These are phyloP conservation scores for Leucophenga montana DNA, from an alignment of 2,888 invertebrate genomes.

Conservation along the genomic window DNA sequence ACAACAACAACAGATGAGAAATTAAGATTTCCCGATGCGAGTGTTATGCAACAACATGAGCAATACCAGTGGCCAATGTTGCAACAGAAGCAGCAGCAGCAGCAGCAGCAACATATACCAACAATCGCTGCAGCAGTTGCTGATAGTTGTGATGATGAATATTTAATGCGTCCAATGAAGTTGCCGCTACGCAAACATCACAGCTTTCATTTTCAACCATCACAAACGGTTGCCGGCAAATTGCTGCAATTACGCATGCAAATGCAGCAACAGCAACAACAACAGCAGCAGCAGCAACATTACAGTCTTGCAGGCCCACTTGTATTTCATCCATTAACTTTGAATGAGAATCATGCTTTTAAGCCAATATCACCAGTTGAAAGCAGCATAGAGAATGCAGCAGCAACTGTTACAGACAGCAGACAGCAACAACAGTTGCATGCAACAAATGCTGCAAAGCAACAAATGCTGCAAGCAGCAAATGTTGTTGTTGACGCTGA, in stretches of 20 bases:
- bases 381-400: conserved; percentile 32
- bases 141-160: conserved; percentile 49
- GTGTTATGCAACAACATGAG: conserved; percentile 1
- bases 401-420: conserved; percentile 31
- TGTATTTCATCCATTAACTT: conserved; percentile 63
- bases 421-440: too few species aligned
- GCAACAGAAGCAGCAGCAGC: too few species aligned
- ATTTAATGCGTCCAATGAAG: conserved; percentile 64
- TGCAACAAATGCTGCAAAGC: neutral
- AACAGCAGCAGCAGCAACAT: conserved; percentile 36
- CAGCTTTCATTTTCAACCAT: conserved; percentile 72
- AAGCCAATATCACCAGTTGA: conserved; percentile 71
- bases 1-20: conserved; percentile 42
- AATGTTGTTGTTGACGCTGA: too few species aligned
- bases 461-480: too few species aligned
- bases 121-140: conserved; percentile 20
- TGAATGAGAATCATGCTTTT: conserved; percentile 70
- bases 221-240: conserved; percentile 69
- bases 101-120: conserved; percentile 22
- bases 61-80: conserved; percentile 23
- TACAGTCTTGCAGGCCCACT: conserved; percentile 54
- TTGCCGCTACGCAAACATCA: conserved; percentile 73
- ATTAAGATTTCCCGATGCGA: conserved; percentile 54
- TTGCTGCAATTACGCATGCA: conserved; percentile 61
- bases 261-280: conserved; percentile 49